A percentile compares a stretch with the other conserved stretches of the same genome.
Conservation (phyloP, 2,113 vertebrate genomes). For the Chloebia gouldiae region DNA sequence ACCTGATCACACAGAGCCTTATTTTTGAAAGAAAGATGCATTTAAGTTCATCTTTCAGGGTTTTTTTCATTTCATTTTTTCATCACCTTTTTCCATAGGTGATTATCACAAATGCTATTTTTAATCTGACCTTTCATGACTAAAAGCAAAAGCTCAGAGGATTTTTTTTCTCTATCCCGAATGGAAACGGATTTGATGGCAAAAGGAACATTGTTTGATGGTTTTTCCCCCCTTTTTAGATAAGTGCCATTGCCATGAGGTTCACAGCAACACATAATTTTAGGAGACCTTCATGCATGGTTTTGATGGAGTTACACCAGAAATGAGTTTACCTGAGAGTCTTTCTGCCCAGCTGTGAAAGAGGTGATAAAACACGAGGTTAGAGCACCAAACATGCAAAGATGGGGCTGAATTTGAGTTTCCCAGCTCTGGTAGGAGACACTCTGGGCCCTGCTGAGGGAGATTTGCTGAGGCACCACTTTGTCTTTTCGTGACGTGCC, state of each 20-base stretch:
- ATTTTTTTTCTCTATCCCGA: fast-evolving
- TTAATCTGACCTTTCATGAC: not conserved
- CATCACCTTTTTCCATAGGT: not conserved
- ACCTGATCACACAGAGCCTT: not conserved
- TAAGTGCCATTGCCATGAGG: not conserved
- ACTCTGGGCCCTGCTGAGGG: not conserved
- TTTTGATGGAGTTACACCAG: not conserved
- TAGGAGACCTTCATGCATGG: not conserved
- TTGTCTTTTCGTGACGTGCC: not conserved
- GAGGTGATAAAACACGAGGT: not conserved
- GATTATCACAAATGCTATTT: not conserved
- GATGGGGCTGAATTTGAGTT: not conserved
- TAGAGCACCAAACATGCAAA: not conserved
- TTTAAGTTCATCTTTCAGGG: not conserved
- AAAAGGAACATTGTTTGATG: not conserved
- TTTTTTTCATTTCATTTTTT: not conserved
- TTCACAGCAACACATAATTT: not conserved
- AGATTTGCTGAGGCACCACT: not conserved
- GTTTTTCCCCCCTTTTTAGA: not conserved
- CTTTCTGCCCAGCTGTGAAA: not conserved
- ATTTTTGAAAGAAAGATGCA: not conserved
- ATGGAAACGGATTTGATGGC: not conserved
- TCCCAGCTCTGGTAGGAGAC: not conserved
- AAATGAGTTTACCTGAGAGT: not conserved
- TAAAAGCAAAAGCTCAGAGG: not conserved